These are phyloP conservation scores for Calameuta idolon DNA, from an alignment of 2,888 invertebrate genomes.

Conservation along the genomic window DNA sequence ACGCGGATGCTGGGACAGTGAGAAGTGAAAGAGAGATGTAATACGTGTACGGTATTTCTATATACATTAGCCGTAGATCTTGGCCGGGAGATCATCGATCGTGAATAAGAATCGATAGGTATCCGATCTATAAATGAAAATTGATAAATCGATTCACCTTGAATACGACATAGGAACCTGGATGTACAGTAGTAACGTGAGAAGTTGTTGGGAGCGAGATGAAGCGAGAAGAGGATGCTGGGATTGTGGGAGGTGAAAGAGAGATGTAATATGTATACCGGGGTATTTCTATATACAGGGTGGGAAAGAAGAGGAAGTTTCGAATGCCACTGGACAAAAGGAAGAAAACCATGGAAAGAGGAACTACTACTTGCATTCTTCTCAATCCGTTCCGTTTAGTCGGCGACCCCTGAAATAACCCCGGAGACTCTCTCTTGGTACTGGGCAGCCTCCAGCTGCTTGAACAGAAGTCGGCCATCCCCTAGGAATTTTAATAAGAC, in stretches of 20 bases:
- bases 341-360: background rate
- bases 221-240: no score
- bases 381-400: background rate
- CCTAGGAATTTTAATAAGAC: conserved; percentile 6
- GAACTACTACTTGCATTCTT: background rate
- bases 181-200: background rate
- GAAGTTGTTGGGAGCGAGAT: background rate
- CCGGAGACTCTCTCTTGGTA: background rate
- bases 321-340: background rate
- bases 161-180: background rate
- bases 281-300: background rate
- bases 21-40: no score
- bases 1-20: no score
- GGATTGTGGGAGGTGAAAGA: no score
- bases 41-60: background rate
- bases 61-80: background rate
- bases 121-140: background rate
- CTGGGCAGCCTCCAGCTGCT: background rate
- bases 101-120: background rate
- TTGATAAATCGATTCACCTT: background rate
- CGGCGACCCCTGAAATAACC: background rate
- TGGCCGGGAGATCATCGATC: background rate
- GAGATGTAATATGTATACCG: no score
- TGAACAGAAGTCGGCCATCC: background rate
- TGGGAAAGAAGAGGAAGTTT: background rate